These are phyloP conservation scores for Battus philenor DNA, from an alignment of 1,140 invertebrate genomes.

Conservation along the genomic window DNA sequence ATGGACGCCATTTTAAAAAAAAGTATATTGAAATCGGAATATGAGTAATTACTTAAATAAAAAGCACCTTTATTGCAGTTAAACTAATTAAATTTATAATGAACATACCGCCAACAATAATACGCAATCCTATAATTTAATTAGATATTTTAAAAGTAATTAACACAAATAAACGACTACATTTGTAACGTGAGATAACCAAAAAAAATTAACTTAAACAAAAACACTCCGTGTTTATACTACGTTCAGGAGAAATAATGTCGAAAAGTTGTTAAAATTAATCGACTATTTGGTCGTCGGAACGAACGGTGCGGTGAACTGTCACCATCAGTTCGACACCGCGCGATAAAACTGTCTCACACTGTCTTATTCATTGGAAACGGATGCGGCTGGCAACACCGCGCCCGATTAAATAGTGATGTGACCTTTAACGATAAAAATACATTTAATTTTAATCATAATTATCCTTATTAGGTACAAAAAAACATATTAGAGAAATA, in stretches of 20 bases:
- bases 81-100: too few species aligned
- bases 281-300: neutral
- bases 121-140: too few species aligned
- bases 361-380: constrained; percentile 4
- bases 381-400: neutral
- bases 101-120: too few species aligned
- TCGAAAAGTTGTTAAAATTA: constrained; percentile 3
- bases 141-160: too few species aligned
- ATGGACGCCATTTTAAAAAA: too few species aligned
- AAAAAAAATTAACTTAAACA: neutral
- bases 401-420: neutral
- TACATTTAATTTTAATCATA: too few species aligned
- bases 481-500: too few species aligned
- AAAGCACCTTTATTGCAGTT: too few species aligned
- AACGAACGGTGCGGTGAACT: neutral
- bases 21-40: too few species aligned
- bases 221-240: neutral
- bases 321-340: neutral
- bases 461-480: too few species aligned
- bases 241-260: neutral
- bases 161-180: neutral
- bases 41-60: too few species aligned
- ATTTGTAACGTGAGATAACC: neutral
- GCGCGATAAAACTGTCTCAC: constrained; percentile 10
- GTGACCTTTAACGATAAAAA: too few species aligned